Percentiles rank a stretch among this genome's conserved stretches.
These are phyloP conservation scores for Petroica traversi DNA, from an alignment of 2,113 vertebrate genomes.

Conservation along the genomic window DNA sequence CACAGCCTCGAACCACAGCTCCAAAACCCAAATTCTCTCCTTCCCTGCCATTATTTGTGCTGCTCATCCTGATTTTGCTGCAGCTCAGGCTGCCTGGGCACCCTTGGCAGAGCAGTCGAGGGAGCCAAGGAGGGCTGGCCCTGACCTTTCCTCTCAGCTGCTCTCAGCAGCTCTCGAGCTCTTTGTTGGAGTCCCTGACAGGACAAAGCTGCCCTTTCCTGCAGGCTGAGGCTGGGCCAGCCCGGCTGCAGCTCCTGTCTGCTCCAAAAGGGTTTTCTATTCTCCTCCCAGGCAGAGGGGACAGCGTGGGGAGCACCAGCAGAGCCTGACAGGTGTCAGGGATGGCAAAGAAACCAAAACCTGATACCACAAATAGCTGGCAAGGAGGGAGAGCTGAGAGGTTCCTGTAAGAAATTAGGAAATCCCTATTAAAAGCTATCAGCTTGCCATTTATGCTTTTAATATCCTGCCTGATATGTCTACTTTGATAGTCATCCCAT, in stretches of 20 bases:
- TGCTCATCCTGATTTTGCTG: background rate
- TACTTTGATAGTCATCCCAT: background rate
- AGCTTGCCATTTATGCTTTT: background rate
- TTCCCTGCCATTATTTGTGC: background rate
- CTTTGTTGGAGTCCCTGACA: background rate
- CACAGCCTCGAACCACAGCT: background rate
- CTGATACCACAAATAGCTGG: background rate
- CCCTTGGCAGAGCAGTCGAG: background rate
- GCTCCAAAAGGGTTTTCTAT: background rate
- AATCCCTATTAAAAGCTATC: background rate
- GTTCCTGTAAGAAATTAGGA: background rate
- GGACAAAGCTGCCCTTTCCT: background rate
- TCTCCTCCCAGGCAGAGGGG: background rate
- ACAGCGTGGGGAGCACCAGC: background rate
- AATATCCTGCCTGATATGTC: background rate
- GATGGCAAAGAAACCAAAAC: background rate
- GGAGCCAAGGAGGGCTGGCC: background rate
- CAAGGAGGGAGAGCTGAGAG: background rate
- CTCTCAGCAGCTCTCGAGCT: background rate
- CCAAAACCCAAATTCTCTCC: background rate
- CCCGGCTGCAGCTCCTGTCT: background rate
- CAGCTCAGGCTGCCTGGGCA: background rate
- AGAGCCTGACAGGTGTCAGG: background rate
- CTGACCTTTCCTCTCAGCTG: background rate
- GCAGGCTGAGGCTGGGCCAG: background rate